Evolutionary conservation across 2,113 vertebrate genomes (phyloP).

Genomic region (Corydoras maculifer): DNA sequence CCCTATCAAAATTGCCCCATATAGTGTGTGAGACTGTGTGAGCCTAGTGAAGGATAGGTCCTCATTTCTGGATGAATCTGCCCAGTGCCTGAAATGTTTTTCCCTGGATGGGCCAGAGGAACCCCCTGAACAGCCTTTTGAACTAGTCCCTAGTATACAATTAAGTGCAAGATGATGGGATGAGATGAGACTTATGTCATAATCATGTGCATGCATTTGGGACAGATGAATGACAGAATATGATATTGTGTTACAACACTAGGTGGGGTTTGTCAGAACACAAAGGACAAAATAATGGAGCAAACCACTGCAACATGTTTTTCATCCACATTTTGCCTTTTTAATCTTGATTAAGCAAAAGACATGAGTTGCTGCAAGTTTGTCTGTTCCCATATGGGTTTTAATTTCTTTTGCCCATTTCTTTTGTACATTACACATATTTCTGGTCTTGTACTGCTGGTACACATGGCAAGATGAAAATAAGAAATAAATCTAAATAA

Average conservation of each 20-base stretch:
- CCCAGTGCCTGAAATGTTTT: too few relatives aligned
- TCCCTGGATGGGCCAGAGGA: too few relatives aligned
- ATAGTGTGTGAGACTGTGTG: too few relatives aligned
- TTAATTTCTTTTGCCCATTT: conserved; percentile 22
- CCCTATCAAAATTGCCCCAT: too few relatives aligned
- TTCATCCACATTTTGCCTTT: conserved; percentile 31
- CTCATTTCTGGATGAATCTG: too few relatives aligned
- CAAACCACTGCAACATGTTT: conserved; percentile 42
- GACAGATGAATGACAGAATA: neutral
- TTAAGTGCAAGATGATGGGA: too few relatives aligned
- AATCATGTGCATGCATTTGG: too few relatives aligned
- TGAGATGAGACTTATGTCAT: too few relatives aligned
- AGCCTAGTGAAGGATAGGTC: too few relatives aligned
- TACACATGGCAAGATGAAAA: neutral
- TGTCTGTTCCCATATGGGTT: neutral
- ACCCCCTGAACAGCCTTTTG: too few relatives aligned
- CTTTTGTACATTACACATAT: conserved; percentile 25
- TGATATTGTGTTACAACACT: neutral
- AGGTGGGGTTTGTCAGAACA: neutral
- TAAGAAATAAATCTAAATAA: neutral
- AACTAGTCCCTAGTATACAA: too few relatives aligned
- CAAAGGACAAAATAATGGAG: conserved; percentile 18
- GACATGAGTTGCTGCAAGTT: too few relatives aligned
- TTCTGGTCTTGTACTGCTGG: conserved; percentile 34
- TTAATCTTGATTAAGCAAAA: conserved; percentile 12